Conservation (phyloP, 2,797 vertebrate species). For the Graptemys geographica region DNA sequence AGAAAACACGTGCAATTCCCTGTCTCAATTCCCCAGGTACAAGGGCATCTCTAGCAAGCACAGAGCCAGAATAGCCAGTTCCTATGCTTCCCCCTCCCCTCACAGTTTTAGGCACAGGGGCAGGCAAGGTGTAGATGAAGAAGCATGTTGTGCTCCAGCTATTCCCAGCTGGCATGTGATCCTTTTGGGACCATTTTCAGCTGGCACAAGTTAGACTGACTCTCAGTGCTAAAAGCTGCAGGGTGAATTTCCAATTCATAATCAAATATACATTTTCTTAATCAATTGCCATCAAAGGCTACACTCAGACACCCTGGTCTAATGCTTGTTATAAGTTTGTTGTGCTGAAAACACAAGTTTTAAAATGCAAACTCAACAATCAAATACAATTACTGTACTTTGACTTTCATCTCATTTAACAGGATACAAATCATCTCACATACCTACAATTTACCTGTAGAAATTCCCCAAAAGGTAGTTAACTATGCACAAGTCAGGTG, state of each 20-base stretch:
- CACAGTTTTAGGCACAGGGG: accelerated
- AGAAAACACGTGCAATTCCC: neutral
- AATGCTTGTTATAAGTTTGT: neutral
- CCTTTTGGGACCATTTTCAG: neutral
- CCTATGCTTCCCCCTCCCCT: neutral
- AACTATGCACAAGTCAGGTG: neutral
- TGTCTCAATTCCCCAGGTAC: neutral
- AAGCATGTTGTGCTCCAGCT: neutral
- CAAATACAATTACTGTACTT: neutral
- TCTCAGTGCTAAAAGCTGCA: neutral
- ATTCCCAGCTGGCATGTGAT: neutral
- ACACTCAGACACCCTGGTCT: accelerated
- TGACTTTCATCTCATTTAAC: neutral
- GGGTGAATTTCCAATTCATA: neutral
- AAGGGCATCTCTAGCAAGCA: neutral
- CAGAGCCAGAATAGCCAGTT: neutral
- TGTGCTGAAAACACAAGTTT: neutral
- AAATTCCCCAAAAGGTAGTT: neutral
- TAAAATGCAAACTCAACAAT: neutral
- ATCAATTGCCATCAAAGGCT: neutral
- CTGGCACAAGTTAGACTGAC: neutral
- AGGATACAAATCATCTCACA: neutral
- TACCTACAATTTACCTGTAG: neutral
- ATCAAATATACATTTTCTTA: neutral
- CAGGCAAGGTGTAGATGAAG: neutral